Evolutionary conservation across 2,113 vertebrate species (phyloP).

Genomic region (Antechinus flavipes): DNA sequence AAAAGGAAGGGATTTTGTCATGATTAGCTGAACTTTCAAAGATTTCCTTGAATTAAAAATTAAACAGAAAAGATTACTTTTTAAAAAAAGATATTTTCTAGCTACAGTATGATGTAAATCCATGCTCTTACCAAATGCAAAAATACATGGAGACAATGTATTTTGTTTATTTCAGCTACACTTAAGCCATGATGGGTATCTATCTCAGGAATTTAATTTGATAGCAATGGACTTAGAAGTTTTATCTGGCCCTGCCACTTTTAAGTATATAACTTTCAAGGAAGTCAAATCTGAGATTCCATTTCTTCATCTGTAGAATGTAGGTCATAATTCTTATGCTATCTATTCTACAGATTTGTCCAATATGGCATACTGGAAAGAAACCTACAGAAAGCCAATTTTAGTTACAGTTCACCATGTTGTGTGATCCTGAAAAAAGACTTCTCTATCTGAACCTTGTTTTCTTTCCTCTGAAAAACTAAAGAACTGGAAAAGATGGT

Average conservation of each 20-base stretch:
- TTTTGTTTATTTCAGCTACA: background rate
- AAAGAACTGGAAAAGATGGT: background rate
- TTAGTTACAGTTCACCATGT: background rate
- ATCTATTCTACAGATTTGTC: background rate
- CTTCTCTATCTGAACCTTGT: background rate
- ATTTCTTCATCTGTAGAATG: background rate
- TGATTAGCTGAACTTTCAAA: slow-evolving; percentile 27
- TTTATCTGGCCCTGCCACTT: background rate
- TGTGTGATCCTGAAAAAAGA: background rate
- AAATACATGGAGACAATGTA: background rate
- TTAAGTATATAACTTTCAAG: background rate
- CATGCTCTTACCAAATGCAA: background rate
- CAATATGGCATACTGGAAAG: background rate
- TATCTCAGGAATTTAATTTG: background rate
- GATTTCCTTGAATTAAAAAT: slow-evolving; percentile 37
- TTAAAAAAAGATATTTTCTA: background rate
- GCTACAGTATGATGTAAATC: background rate
- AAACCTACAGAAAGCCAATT: background rate
- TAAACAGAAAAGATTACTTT: background rate
- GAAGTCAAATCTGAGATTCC: background rate
- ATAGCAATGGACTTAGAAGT: background rate
- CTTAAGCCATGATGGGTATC: background rate
- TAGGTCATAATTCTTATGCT: background rate
- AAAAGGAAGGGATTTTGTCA: slow-evolving; percentile 40
- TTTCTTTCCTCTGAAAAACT: background rate